Evolutionary conservation across 2,888 invertebrate genomes (phyloP), one percentile per base, ranked within the genome.

Genomic region (Taenaris catops): DNA sequence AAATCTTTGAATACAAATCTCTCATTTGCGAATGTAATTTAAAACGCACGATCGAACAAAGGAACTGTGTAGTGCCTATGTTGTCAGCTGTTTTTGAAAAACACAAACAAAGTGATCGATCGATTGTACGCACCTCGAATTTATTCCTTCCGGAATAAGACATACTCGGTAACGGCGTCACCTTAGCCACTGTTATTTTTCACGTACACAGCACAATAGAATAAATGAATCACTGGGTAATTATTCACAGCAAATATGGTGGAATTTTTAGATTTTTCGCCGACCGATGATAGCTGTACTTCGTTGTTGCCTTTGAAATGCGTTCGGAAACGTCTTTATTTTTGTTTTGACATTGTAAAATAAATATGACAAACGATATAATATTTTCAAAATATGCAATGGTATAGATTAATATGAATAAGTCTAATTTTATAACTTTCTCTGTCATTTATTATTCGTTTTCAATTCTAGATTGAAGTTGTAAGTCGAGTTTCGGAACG

Each of bases 131-230:
- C 66, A 90, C 91, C 88, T 91, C 90, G 68, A 90, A 89, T 79
- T 89, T 90, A 74, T 88, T 90, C 81, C 90, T 88, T 58, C 88
- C 89, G 66, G 89, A 89, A 83, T 89, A 89, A 73, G 86, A 87
- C 90, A 90, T 91, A 60, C 60, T 81, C 59, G 88, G 76, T 60
- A 74, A 78, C 34, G 84, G 83, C 41, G 80, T 83, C 62, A 86
- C 74, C 62, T 84, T 84, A 70, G 86, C 86, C 84, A 86, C 84
- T 81, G 75, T 58, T 57, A 49, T 62, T 58, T 71, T 73, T 59
- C 55, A 55, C 49, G 53, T 31, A 44, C 41, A 41, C 43, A 32
- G 17, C 18, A 24, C 24, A 20, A 12, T 8, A 11, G 19, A 38
- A 34, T 38, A 28, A 28, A 34, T 32, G 3, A 16, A 33, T 4